Base-by-base conservation (phyloP, 2,113 vertebrate genomes). In the Orycteropus afer region DNA sequence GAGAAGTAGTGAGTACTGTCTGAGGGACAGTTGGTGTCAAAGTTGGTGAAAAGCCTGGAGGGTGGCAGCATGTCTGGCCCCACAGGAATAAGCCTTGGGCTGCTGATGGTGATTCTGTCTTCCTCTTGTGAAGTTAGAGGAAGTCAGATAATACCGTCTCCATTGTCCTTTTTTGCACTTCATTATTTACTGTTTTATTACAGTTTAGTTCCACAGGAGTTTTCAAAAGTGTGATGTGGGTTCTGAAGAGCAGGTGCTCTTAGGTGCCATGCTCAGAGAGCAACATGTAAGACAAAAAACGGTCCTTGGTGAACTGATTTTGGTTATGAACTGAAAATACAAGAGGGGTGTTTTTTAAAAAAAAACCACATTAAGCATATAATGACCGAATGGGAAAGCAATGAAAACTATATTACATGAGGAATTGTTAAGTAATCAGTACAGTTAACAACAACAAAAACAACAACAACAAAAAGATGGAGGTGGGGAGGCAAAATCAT, bases 381-480 rank as follows among this genome's bases (percentile, higher is more conserved):
- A 42, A 23, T 74, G 27, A 12, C 20, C 47, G 78, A 59, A 34
- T 87, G 34, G 12, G n/a, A 94, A 67, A 45, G 13, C 1, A 18
- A 90, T 57, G 71, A 76, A 32, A 86, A 59, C 40, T 8, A 51
- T 77, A 9, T 42, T n/a, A 65, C 22, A 45, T 1, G 27, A 47
- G 10, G 27, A 81, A 88, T 65, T 25, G 37, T 27, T 49, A 57
- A 57, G 4, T 5, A 80, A 47, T 15, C 37, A 0, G 29, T 47
- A 49, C 42, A 61, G 91, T 94, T 94, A 80, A 84, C 23, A 8
- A 17, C 67, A 69, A 92, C 34, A 55, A 81, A 79, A 69, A 92
- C n/a, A 55, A 81, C 23, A 42, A 89, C 76, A 92, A 61, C 37
- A 42, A 32, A 3, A 6, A n/a, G n/a, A n/a, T n/a, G n/a, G n/a